Conservation (phyloP, 2,888 invertebrate species). For the Phymatocera aterrima region DNA sequence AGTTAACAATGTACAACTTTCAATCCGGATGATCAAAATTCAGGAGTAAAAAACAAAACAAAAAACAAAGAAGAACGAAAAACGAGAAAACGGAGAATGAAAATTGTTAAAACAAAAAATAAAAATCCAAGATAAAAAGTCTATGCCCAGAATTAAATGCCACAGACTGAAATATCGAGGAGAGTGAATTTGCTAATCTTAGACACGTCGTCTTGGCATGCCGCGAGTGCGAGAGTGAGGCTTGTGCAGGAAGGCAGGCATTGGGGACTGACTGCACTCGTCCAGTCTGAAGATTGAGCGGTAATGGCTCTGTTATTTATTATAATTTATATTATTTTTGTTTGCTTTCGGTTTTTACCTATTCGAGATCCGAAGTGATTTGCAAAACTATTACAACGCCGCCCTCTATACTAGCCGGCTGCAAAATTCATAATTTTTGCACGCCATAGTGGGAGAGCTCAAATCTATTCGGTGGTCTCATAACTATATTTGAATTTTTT, state of each 20-base stretch:
- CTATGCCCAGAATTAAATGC: background rate
- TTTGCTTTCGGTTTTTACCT: too few relatives aligned
- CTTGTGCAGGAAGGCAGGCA: background rate
- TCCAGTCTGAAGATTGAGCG: background rate
- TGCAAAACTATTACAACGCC: background rate
- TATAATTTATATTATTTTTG: too few relatives aligned
- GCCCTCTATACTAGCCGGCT: too few relatives aligned
- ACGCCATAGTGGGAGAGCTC: too few relatives aligned
- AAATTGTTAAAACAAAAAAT: background rate
- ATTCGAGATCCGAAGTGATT: slow-evolving; percentile 15
- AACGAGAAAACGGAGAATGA: background rate
- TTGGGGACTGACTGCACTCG: too few relatives aligned
- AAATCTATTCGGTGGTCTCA: too few relatives aligned
- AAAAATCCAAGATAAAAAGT: background rate
- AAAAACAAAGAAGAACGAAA: background rate
- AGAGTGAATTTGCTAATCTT: slow-evolving; percentile 34
- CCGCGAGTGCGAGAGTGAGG: background rate
- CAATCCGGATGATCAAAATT: too few relatives aligned
- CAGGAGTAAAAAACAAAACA: too few relatives aligned
- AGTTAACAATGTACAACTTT: too few relatives aligned
- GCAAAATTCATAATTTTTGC: too few relatives aligned
- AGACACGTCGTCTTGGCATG: background rate
- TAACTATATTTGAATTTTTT: too few relatives aligned
- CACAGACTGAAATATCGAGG: background rate
- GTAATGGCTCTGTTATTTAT: background rate